These are phyloP conservation scores for Rhadinocentrus ornatus DNA, from an alignment of 2,797 vertebrate genomes.

Conservation along the genomic window DNA sequence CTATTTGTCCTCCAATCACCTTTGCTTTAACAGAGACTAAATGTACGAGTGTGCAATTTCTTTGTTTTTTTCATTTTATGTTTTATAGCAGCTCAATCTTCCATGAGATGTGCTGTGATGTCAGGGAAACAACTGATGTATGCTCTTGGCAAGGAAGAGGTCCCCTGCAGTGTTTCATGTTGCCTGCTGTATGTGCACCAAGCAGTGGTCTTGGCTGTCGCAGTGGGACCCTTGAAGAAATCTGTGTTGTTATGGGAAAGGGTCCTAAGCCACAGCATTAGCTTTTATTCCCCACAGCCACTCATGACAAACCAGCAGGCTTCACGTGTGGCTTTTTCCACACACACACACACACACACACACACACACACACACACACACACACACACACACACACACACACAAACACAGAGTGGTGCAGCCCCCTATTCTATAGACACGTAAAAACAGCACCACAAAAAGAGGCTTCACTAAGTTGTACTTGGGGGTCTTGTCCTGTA, in stretches of 20 bases:
- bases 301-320: constrained; percentile 76
- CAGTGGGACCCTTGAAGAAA: constrained; percentile 71
- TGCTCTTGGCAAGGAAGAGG: constrained; percentile 51
- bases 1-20: neutral
- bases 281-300: constrained; percentile 75
- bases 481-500: constrained; percentile 74
- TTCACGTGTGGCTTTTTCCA: constrained; percentile 80
- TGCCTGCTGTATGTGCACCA: constrained; percentile 43
- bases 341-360: neutral
- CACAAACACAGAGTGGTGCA: constrained; percentile 74
- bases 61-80: constrained; percentile 19
- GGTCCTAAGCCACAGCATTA: constrained; percentile 77
- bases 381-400: neutral
- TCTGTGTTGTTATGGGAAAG: constrained; percentile 72
- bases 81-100: constrained; percentile 25
- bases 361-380: neutral
- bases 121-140: constrained; percentile 51
- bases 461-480: constrained; percentile 77
- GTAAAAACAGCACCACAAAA: constrained; percentile 83
- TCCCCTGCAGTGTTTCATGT: constrained; percentile 60
- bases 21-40: neutral
- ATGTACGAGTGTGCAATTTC: neutral
- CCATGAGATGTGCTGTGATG: constrained; percentile 45
- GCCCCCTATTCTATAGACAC: constrained; percentile 83
- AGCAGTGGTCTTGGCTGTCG: constrained; percentile 73